Evolutionary conservation across 2,797 vertebrate species (phyloP), one percentile per base, ranked within the genome.

Genomic region (Semaprochilodus insignis): DNA sequence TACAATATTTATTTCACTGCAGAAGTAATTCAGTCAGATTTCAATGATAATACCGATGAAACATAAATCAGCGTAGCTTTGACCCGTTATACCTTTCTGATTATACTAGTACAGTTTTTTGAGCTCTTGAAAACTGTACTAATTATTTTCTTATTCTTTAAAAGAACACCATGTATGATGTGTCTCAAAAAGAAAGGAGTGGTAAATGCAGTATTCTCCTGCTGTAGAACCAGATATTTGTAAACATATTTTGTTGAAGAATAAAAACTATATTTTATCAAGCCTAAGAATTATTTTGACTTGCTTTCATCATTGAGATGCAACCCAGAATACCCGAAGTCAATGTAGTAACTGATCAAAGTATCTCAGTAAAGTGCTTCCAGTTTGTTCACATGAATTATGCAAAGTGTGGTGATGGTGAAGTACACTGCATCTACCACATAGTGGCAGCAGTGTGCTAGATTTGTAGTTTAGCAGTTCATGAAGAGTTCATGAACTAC

Each of bases 211-310:
- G 85, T 91, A 90, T 91, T 92, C 69, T 78, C 70, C 89, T 89
- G 89, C 86, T 89, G 90, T 88, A 83, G 76, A 91, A 77, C 87
- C 83, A 81, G 87, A 72, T 92, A 90, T 94, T 93, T 91, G 90
- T 93, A 94, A 88, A 81, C 85, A 85, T 88, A 90, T 88, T 85
- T 90, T 86, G 78, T 76, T 86, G 62, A 94, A 94, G 59, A 94
- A 94, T 92, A 87, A 92, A 94, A 93, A 85, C 83, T 90, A 85
- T 89, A 82, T 85, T 93, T 94, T 88, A 83, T 85, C 74, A 86
- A 79, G 54, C 67, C 74, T 80, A 74, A 70, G 78, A 78, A 55
- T 59, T 85, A 72, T 57, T 66, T 55, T 71, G 51, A 44, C 19
- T 80, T 19, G 4, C 34, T 81, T 78, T 66, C 57, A 40, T 27